Conservation (phyloP, 2,797 vertebrate species). For the Acanthurus lineatus region DNA sequence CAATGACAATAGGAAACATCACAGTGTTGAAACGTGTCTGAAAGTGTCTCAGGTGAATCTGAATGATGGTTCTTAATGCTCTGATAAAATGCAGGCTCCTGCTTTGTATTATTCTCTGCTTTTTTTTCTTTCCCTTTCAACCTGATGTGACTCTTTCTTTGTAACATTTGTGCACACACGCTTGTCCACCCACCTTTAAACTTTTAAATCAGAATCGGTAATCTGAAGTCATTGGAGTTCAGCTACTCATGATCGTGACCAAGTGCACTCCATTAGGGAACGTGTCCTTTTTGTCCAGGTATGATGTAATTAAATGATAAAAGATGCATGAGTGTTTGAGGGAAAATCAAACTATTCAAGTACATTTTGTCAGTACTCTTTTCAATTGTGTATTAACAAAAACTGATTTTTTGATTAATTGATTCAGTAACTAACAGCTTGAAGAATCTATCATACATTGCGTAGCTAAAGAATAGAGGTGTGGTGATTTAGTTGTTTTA, state of each 20-base stretch:
- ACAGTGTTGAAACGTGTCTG: too few species aligned
- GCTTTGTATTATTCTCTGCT: neutral
- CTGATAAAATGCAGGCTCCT: neutral
- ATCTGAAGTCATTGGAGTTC: slow-evolving; percentile 13
- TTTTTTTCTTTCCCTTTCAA: neutral
- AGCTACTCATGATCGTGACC: neutral
- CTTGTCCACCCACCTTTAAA: neutral
- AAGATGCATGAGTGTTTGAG: neutral
- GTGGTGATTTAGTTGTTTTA: neutral
- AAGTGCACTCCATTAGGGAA: slow-evolving; percentile 28
- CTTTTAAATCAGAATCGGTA: slow-evolving; percentile 11
- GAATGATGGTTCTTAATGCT: neutral
- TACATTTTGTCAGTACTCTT: neutral
- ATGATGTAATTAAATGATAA: neutral
- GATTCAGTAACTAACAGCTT: neutral
- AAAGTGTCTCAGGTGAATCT: too few species aligned
- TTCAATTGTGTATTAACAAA: neutral
- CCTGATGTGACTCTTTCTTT: neutral
- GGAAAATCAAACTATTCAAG: slow-evolving; percentile 1
- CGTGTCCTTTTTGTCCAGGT: slow-evolving; percentile 13
- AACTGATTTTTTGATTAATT: slow-evolving; percentile 10
- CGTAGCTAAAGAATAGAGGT: neutral
- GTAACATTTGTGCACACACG: neutral
- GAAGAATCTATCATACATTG: neutral
- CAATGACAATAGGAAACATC: neutral